Evolutionary conservation across 2,797 vertebrate species (phyloP).

Genomic region (Carcharodon carcharias): DNA sequence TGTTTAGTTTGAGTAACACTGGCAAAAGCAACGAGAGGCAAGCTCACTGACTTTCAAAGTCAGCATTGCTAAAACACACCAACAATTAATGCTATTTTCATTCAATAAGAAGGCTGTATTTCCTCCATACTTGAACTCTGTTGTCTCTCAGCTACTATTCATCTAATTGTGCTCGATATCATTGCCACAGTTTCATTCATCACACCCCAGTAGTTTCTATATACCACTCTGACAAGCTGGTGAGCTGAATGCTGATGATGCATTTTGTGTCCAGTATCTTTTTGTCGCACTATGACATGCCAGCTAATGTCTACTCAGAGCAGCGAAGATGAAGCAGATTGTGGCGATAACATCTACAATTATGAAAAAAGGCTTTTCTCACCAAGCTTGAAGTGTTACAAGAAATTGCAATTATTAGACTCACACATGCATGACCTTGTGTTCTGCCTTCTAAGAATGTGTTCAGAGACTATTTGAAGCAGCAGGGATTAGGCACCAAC

Average conservation of each 20-base stretch:
- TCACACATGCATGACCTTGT: neutral
- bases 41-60: slow-evolving; percentile 43
- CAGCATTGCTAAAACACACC: slow-evolving; percentile 61
- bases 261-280: slow-evolving; percentile 46
- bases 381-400: slow-evolving; percentile 28
- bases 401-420: slow-evolving; percentile 32
- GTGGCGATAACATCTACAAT: slow-evolving; percentile 12
- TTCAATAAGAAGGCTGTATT: slow-evolving; percentile 55
- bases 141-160: slow-evolving; percentile 53
- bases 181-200: slow-evolving; percentile 47
- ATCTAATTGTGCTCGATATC: slow-evolving; percentile 52
- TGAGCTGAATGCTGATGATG: slow-evolving; percentile 47
- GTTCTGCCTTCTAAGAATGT: neutral
- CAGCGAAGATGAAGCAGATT: slow-evolving; percentile 7
- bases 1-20: neutral
- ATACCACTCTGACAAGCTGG: slow-evolving; percentile 47
- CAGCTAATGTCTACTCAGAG: slow-evolving; percentile 32
- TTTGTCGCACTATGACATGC: slow-evolving; percentile 49
- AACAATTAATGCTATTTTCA: slow-evolving; percentile 63
- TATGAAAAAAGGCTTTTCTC: slow-evolving; percentile 12
- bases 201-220: slow-evolving; percentile 49
- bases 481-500: neutral
- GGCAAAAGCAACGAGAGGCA: neutral
- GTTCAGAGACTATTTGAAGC: slow-evolving; percentile 4
- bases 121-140: slow-evolving; percentile 53